Conservation (phyloP, 2,888 invertebrate genomes). For the Eupithecia centaureata region DNA sequence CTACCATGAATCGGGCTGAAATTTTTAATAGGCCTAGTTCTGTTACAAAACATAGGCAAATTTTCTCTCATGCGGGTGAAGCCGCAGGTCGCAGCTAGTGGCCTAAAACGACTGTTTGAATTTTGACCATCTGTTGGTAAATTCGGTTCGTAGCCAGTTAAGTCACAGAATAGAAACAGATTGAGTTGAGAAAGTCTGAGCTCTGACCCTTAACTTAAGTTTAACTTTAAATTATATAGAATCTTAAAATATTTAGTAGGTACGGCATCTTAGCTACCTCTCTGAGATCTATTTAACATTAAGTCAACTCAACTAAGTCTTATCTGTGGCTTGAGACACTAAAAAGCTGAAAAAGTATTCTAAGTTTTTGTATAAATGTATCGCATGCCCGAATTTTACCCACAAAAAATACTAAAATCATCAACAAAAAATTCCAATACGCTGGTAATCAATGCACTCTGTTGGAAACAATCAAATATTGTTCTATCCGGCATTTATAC, state of each 20-base stretch:
- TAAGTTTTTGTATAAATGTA: too few relatives aligned
- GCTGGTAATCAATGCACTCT: conserved; percentile 19
- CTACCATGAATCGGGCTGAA: too few relatives aligned
- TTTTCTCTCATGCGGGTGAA: too few relatives aligned
- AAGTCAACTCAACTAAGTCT: not conserved
- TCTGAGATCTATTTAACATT: not conserved
- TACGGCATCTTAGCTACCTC: not conserved
- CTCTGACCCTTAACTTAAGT: not conserved
- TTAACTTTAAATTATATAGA: not conserved
- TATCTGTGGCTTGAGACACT: not conserved
- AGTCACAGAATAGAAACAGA: too few relatives aligned
- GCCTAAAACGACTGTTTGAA: too few relatives aligned
- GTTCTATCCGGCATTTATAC: conserved; percentile 21
- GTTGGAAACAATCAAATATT: conserved; percentile 33
- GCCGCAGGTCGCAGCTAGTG: too few relatives aligned
- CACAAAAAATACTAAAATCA: conserved; percentile 5
- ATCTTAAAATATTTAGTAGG: too few relatives aligned
- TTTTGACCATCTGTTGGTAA: too few relatives aligned
- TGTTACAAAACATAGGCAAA: too few relatives aligned
- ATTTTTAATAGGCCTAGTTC: too few relatives aligned
- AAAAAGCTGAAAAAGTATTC: too few relatives aligned
- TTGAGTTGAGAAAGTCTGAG: not conserved
- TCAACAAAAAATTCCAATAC: not conserved
- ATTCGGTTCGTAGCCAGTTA: too few relatives aligned
- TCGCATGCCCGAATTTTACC: not conserved